Conservation (phyloP, 2,797 vertebrate genomes). For the Astyanax mexicanus region DNA sequence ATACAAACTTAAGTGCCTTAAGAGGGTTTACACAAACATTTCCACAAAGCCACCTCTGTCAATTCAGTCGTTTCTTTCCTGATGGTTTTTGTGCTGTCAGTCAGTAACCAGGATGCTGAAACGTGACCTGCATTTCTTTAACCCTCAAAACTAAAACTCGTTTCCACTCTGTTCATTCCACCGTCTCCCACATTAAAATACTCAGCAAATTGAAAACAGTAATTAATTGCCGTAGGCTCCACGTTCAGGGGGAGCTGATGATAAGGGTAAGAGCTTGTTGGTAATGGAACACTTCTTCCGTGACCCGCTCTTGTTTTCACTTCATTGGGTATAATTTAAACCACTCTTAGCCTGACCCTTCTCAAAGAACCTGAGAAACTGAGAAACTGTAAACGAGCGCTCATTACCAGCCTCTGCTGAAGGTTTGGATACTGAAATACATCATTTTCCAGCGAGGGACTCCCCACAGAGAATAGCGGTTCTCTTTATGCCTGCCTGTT, state of each 20-base stretch:
- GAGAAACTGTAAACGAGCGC: background rate
- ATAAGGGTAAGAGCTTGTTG: background rate
- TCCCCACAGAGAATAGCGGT: background rate
- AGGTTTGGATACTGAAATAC: background rate
- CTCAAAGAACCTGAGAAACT: background rate
- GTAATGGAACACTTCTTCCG: conserved; percentile 1
- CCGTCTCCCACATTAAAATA: background rate
- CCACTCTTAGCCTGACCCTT: background rate
- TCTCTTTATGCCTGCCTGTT: background rate
- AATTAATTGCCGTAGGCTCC: background rate
- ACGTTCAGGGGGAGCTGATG: background rate
- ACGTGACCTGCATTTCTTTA: background rate
- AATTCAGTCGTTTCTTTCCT: background rate
- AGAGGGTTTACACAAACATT: background rate
- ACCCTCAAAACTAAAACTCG: background rate
- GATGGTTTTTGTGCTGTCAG: background rate
- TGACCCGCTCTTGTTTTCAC: background rate
- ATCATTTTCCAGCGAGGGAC: background rate
- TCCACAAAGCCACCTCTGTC: background rate
- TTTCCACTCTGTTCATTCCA: background rate
- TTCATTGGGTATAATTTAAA: conserved; percentile 1
- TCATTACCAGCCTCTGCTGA: background rate
- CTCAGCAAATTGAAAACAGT: background rate
- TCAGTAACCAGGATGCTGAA: background rate
- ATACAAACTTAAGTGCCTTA: background rate